Conservation (phyloP, 2,888 invertebrate genomes). For the Oscheius sp. region DNA sequence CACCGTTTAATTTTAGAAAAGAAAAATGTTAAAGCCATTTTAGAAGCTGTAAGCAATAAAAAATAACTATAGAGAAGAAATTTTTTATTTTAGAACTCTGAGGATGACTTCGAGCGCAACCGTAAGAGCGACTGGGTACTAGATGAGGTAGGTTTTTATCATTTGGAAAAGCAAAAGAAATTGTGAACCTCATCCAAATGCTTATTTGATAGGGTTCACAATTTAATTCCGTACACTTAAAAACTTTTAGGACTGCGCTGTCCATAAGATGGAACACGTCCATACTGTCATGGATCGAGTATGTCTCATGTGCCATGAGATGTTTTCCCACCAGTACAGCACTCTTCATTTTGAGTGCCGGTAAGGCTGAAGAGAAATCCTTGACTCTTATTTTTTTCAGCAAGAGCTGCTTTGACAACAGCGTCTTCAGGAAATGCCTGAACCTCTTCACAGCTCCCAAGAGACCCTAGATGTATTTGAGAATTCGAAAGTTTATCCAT, state of each 20-base stretch:
- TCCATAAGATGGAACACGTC: slow-evolving; percentile 39
- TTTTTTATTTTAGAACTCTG: too few species aligned
- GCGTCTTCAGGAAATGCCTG: slow-evolving; percentile 42
- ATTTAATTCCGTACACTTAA: background rate
- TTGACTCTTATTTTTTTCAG: slow-evolving; percentile 32
- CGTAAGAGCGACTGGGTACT: slow-evolving; percentile 19
- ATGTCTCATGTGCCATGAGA: slow-evolving; percentile 53
- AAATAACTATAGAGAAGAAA: too few species aligned
- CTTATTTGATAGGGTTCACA: background rate
- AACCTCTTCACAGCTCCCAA: slow-evolving; percentile 40
- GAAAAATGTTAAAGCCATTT: too few species aligned
- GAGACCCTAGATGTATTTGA: too few species aligned
- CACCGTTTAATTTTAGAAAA: too few species aligned
- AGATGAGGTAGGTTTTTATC: slow-evolving; percentile 14
- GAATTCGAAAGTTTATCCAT: too few species aligned
- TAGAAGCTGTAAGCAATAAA: too few species aligned
- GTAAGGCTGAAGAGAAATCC: slow-evolving; percentile 8
- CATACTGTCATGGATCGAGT: slow-evolving; percentile 52
- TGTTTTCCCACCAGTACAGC: slow-evolving; percentile 40
- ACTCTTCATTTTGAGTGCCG: slow-evolving; percentile 49
- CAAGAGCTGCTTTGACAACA: slow-evolving; percentile 38
- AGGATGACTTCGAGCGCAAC: background rate
- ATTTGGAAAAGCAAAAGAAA: background rate
- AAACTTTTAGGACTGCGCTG: slow-evolving; percentile 38
- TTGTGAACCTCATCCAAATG: background rate